Percentiles rank a stretch among this genome's conserved stretches.
phyloP scores from a whole-genome alignment of 1,140 invertebrate genomes.

The Liolophura sinensis region DNA sequence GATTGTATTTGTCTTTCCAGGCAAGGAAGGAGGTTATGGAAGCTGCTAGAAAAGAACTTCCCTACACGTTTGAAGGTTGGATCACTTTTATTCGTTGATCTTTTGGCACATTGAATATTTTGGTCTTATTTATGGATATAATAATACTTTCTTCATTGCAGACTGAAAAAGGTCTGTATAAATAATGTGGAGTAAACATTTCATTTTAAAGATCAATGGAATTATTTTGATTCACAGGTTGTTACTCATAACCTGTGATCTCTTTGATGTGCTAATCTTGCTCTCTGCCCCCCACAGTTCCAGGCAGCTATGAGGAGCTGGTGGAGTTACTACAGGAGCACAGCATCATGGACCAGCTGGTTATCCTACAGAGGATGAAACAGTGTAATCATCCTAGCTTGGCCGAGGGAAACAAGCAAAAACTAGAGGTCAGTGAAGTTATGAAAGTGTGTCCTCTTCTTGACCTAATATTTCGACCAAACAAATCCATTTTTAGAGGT shows the following conservation, averaged over 20 bases:
- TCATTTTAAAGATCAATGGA: too few relatives aligned
- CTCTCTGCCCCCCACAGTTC: constrained; percentile 59
- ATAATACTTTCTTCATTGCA: too few relatives aligned
- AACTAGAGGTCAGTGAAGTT: constrained; percentile 63
- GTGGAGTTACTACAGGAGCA: constrained; percentile 68
- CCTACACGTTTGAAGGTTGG: constrained; percentile 67
- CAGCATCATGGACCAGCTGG: constrained; percentile 66
- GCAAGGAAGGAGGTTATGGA: constrained; percentile 59
- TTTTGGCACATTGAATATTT: too few relatives aligned
- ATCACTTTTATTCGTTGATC: too few relatives aligned
- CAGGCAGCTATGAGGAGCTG: constrained; percentile 70
- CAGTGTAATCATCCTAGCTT: constrained; percentile 83
- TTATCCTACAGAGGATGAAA: constrained; percentile 79
- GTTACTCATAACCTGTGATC: background rate
- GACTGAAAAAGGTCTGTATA: background rate
- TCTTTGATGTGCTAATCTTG: background rate
- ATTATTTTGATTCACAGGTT: background rate
- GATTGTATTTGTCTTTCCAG: background rate
- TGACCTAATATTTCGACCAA: too few relatives aligned
- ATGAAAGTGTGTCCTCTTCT: background rate
- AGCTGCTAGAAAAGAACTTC: constrained; percentile 68
- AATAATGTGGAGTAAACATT: background rate
- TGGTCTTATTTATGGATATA: too few relatives aligned
- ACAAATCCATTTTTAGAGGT: too few relatives aligned
- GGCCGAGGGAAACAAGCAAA: constrained; percentile 74